Conservation (phyloP, 2,888 invertebrate species). For the Scaptomyza reducta region DNA sequence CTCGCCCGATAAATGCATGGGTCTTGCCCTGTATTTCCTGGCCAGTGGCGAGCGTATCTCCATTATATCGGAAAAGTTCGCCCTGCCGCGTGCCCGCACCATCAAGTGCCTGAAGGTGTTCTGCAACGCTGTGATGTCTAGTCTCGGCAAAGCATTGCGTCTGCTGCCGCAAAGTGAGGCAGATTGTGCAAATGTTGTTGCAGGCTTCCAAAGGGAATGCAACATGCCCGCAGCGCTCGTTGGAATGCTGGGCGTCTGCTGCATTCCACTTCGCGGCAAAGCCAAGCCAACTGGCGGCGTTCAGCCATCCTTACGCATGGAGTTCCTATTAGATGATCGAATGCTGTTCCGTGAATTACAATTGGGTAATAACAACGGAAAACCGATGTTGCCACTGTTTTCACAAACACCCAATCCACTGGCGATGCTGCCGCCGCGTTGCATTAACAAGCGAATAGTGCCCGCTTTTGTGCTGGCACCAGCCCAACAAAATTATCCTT, state of each 20-base stretch:
- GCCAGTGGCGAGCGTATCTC: slow-evolving; percentile 80
- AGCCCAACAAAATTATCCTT: slow-evolving; percentile 68
- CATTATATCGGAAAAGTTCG: slow-evolving; percentile 75
- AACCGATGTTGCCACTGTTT: slow-evolving; percentile 65
- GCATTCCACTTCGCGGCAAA: slow-evolving; percentile 67
- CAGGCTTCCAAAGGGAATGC: slow-evolving; percentile 75
- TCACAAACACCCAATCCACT: slow-evolving; percentile 70
- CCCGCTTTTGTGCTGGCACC: slow-evolving; percentile 78
- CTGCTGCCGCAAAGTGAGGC: slow-evolving; percentile 70
- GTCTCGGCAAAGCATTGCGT: slow-evolving; percentile 66
- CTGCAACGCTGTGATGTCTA: slow-evolving; percentile 74
- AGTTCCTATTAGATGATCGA: slow-evolving; percentile 80
- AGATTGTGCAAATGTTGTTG: slow-evolving; percentile 71
- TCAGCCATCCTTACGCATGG: slow-evolving; percentile 69
- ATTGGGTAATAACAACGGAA: slow-evolving; percentile 51
- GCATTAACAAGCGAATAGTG: slow-evolving; percentile 64
- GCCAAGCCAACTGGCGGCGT: slow-evolving; percentile 7
- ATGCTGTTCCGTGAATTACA: slow-evolving; percentile 81
- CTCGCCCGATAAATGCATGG: slow-evolving; percentile 77
- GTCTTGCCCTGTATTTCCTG: slow-evolving; percentile 78
- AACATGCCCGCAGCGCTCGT: slow-evolving; percentile 79
- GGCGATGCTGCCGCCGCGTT: slow-evolving; percentile 46
- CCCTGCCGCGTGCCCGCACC: slow-evolving; percentile 72
- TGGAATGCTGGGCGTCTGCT: slow-evolving; percentile 80
- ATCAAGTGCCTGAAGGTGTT: slow-evolving; percentile 80